Percentiles rank a stretch among this genome's conserved stretches.
Conservation (phyloP, 2,888 invertebrate genomes). For the Argyra leucocephala region DNA sequence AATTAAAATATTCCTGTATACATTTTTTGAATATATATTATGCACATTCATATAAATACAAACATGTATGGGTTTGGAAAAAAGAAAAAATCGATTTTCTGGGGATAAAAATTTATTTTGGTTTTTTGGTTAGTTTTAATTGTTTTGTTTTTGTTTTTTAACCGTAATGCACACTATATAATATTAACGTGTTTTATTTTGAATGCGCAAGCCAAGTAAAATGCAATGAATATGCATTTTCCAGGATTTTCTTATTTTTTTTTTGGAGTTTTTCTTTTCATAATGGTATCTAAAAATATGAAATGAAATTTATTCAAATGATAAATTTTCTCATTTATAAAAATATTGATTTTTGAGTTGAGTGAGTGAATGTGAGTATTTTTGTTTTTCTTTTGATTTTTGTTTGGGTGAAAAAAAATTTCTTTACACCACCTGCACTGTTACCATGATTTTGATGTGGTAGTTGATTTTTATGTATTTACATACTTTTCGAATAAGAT, state of each 20-base stretch:
- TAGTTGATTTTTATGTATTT: too few relatives aligned
- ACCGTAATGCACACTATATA: too few relatives aligned
- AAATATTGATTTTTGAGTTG: background rate
- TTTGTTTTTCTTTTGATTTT: too few relatives aligned
- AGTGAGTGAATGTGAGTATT: background rate
- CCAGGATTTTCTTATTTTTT: background rate
- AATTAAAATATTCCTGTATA: background rate
- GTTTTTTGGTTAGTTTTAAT: too few relatives aligned
- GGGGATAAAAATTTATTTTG: background rate
- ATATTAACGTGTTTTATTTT: too few relatives aligned
- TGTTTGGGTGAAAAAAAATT: conserved; percentile 1
- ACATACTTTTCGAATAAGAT: too few relatives aligned
- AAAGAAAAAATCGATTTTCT: conserved; percentile 1
- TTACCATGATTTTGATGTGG: too few relatives aligned
- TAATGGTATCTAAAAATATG: background rate
- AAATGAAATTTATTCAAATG: conserved; percentile 1
- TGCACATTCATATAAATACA: background rate
- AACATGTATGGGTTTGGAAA: background rate
- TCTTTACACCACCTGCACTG: background rate
- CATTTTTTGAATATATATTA: background rate
- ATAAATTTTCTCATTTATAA: background rate
- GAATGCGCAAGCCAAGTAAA: background rate
- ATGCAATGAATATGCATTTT: background rate
- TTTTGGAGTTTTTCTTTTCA: background rate
- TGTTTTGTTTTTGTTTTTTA: too few relatives aligned